Percentiles rank a stretch among this genome's conserved stretches.
Conservation (phyloP, 2,797 vertebrate species). For the Hemitrygon akajei region DNA sequence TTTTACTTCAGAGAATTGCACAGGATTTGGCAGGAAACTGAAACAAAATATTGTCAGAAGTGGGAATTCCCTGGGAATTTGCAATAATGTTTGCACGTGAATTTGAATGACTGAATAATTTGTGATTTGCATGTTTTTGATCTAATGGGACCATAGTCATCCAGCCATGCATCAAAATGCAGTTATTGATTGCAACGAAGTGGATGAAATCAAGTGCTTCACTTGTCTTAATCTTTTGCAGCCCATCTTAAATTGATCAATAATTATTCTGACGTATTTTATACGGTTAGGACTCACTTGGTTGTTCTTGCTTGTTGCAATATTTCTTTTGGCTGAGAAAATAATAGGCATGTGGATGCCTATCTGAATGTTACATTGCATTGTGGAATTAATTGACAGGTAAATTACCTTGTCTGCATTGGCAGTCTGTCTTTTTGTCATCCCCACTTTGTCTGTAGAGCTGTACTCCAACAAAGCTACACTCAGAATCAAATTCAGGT, state of each 20-base stretch:
- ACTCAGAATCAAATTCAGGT: too few relatives aligned
- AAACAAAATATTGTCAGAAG: background rate
- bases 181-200: background rate
- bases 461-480: background rate
- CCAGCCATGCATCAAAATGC: background rate
- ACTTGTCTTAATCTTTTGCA: conserved; percentile 1
- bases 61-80: background rate
- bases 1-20: background rate
- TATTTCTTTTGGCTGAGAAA: conserved; percentile 25
- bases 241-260: conserved; percentile 18
- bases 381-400: conserved; percentile 31
- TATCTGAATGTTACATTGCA: conserved; percentile 21
- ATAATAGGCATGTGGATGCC: conserved; percentile 11
- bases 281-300: conserved; percentile 14
- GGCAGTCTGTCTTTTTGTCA: too few relatives aligned
- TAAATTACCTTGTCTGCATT: conserved; percentile 23
- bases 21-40: background rate
- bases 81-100: background rate
- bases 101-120: background rate
- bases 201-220: background rate
- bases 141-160: background rate
- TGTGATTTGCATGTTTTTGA: background rate
- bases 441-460: background rate
- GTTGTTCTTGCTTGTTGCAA: background rate
- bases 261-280: background rate